Evolutionary conservation across 2,888 invertebrate genomes (phyloP).

Genomic region (Leucophora obtusa): DNA sequence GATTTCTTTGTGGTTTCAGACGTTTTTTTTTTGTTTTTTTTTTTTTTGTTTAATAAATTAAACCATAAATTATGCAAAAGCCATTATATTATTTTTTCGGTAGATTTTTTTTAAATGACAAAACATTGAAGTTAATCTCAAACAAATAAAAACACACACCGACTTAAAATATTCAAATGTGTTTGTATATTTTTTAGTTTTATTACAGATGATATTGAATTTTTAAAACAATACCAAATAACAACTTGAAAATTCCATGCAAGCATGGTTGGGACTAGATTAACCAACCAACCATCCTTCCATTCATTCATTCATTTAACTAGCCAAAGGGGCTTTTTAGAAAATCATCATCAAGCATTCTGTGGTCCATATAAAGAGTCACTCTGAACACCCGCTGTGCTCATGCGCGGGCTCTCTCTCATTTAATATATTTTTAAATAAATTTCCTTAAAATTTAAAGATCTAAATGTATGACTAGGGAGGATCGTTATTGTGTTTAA

Average conservation of each 20-base stretch:
- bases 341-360: constrained; percentile 36
- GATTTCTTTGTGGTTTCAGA: constrained; percentile 20
- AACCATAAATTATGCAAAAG: constrained; percentile 73
- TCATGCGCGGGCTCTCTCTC: constrained; percentile 57
- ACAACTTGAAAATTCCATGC: neutral
- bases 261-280: too few species aligned
- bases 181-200: constrained; percentile 13
- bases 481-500: too few species aligned
- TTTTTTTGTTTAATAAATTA: constrained; percentile 65
- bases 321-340: constrained; percentile 34
- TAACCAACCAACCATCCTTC: neutral
- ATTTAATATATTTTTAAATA: constrained; percentile 59
- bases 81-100: constrained; percentile 60
- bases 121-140: constrained; percentile 52
- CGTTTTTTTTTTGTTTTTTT: constrained; percentile 28
- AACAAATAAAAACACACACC: constrained; percentile 27
- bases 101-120: constrained; percentile 54
- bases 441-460: constrained; percentile 49
- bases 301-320: constrained; percentile 40
- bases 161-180: constrained; percentile 38
- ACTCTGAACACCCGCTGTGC: constrained; percentile 58
- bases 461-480: neutral
- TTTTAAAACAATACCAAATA: constrained; percentile 46
- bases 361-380: constrained; percentile 20
- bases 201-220: constrained; percentile 43